Evolutionary conservation across 2,888 invertebrate species (phyloP).

Genomic region (Conus canariensis): DNA sequence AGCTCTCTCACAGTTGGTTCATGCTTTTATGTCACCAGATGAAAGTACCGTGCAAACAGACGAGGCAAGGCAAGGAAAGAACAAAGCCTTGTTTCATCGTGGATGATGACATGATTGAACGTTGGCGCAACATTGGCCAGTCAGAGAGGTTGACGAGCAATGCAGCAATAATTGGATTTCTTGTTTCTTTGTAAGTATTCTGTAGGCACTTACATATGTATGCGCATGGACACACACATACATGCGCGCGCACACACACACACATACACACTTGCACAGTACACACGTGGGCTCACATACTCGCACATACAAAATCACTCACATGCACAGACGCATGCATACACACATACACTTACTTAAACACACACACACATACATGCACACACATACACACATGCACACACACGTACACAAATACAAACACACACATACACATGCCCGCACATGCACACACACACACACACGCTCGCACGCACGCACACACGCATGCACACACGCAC

Average conservation of each 20-base stretch:
- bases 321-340: neutral
- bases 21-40: neutral
- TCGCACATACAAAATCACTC: neutral
- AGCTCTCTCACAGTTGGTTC: no score
- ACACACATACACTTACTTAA: neutral
- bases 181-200: conserved; percentile 20
- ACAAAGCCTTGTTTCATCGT: neutral
- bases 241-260: neutral
- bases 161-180: conserved; percentile 5
- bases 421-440: neutral
- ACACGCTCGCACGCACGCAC: conserved; percentile 12
- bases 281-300: neutral
- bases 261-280: neutral
- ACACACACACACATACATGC: neutral
- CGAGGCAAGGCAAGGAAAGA: neutral
- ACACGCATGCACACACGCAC: neutral
- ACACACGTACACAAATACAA: neutral
- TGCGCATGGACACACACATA: neutral
- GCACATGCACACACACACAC: neutral
- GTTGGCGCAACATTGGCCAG: conserved; percentile 13
- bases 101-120: conserved; percentile 11
- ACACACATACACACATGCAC: neutral
- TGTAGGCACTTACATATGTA: neutral
- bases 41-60: neutral
- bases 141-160: conserved; percentile 15